Evolutionary conservation across 2,797 vertebrate genomes (phyloP).

Genomic region (Rhyacichthys aspro): DNA sequence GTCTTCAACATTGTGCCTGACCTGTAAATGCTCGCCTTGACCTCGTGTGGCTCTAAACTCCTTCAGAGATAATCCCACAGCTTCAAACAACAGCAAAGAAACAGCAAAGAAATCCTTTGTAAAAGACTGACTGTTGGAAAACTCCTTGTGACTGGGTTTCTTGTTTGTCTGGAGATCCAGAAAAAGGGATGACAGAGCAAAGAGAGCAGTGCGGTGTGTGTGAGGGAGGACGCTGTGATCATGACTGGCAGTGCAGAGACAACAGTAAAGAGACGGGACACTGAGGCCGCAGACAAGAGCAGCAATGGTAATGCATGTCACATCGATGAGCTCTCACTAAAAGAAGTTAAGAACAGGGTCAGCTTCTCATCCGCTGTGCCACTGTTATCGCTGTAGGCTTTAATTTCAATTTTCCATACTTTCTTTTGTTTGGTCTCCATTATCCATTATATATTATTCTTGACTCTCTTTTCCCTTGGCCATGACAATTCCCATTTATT

Average conservation of each 20-base stretch:
- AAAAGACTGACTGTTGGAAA: slow-evolving; percentile 69
- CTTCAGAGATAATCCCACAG: slow-evolving; percentile 57
- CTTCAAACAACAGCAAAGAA: slow-evolving; percentile 40
- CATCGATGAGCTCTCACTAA: slow-evolving; percentile 71
- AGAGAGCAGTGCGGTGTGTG: slow-evolving; percentile 23
- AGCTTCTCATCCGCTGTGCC: slow-evolving; percentile 42
- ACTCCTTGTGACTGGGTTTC: slow-evolving; percentile 60
- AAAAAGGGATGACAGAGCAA: slow-evolving; percentile 40
- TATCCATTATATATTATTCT: slow-evolving; percentile 20
- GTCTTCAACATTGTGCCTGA: slow-evolving; percentile 15
- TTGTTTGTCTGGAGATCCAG: slow-evolving; percentile 60
- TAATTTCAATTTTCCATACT: slow-evolving; percentile 39
- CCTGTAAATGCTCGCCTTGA: slow-evolving; percentile 55
- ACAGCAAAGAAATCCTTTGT: slow-evolving; percentile 34
- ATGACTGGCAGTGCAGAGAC: slow-evolving; percentile 56
- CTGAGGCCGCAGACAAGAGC: slow-evolving; percentile 50
- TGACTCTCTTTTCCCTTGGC: slow-evolving; percentile 30
- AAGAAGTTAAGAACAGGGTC: slow-evolving; percentile 69
- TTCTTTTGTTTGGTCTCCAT: slow-evolving; percentile 47
- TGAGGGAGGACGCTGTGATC: slow-evolving; percentile 56
- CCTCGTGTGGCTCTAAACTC: slow-evolving; percentile 46
- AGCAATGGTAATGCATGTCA: slow-evolving; percentile 74
- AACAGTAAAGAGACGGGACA: slow-evolving; percentile 38
- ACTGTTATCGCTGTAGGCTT: slow-evolving; percentile 34
- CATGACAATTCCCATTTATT: slow-evolving; percentile 12